These are phyloP conservation scores for Diuraphis noxia DNA, from an alignment of 1,140 invertebrate genomes.

Conservation along the genomic window DNA sequence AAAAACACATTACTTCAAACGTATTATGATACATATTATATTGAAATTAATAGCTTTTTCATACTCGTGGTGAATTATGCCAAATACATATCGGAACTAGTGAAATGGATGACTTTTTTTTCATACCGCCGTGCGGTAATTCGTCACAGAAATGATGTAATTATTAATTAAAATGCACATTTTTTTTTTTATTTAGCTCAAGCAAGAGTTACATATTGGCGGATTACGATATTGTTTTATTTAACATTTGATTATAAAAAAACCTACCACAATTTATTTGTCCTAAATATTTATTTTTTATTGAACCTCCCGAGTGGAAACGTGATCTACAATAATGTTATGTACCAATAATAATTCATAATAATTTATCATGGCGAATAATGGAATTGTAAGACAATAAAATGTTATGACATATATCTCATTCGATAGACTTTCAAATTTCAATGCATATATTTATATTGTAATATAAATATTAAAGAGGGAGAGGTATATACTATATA, in stretches of 20 bases:
- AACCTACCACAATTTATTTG: not conserved
- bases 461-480: not conserved
- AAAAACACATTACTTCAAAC: not conserved
- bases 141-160: not conserved
- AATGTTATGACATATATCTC: not conserved
- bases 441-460: not conserved
- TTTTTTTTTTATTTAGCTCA: not conserved
- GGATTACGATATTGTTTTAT: constrained; percentile 4
- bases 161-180: not conserved
- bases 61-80: not conserved
- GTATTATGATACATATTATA: not conserved
- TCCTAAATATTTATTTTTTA: constrained; percentile 6
- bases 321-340: not conserved
- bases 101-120: not conserved
- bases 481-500: not conserved
- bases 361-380: not conserved
- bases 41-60: not conserved
- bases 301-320: not conserved
- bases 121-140: not conserved
- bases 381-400: not conserved
- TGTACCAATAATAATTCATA: not conserved
- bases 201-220: not conserved
- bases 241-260: not conserved
- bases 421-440: not conserved
- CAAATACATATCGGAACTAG: not conserved